Conservation (phyloP, 2,113 vertebrate species). For the Brienomyrus longianalis region DNA sequence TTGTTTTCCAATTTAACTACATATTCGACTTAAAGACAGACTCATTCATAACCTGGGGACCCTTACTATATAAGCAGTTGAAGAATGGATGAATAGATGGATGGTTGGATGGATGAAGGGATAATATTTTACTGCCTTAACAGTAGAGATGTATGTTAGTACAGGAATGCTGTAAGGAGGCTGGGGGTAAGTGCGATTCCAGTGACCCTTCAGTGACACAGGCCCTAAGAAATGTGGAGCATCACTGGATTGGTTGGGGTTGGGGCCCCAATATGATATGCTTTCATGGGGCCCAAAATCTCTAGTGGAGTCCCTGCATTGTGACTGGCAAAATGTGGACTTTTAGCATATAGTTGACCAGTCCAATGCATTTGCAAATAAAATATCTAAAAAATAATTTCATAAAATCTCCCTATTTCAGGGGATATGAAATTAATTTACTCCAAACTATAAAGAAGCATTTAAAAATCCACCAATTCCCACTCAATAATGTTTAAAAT, state of each 20-base stretch:
- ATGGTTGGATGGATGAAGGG: not conserved
- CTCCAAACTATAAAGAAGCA: not conserved
- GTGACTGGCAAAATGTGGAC: not conserved
- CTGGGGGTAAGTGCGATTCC: not conserved
- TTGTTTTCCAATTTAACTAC: not conserved
- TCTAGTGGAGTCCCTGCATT: not conserved
- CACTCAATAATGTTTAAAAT: not conserved
- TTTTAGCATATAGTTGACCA: not conserved
- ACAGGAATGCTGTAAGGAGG: not conserved
- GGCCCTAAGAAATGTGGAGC: not conserved
- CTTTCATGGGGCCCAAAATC: not conserved
- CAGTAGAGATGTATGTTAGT: not conserved
- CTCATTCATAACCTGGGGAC: not conserved
- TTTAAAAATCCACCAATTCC: not conserved
- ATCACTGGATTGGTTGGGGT: not conserved
- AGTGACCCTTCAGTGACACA: not conserved
- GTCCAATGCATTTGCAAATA: not conserved
- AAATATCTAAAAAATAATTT: not conserved
- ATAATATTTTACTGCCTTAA: not conserved
- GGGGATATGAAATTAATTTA: not conserved
- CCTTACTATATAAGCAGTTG: not conserved
- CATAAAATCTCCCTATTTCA: not conserved
- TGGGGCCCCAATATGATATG: not conserved
- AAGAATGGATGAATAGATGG: not conserved
- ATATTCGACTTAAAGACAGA: not conserved